These are phyloP conservation scores for Apis florea DNA, from an alignment of 1,140 invertebrate genomes.

Conservation along the genomic window DNA sequence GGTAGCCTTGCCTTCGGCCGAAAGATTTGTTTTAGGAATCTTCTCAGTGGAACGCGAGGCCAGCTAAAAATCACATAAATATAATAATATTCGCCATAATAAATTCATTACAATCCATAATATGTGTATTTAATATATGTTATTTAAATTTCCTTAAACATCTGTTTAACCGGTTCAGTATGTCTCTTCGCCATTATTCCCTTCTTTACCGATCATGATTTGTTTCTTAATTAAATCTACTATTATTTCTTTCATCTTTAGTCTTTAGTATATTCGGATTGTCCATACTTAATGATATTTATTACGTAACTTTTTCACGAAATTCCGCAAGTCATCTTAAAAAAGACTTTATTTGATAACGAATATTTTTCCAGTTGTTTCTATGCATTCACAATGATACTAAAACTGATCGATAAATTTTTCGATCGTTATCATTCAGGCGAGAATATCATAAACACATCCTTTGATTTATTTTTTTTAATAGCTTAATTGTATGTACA, in stretches of 20 bases:
- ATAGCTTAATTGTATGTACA: slow-evolving; percentile 56
- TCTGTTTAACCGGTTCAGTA: slow-evolving; percentile 50
- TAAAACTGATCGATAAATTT: slow-evolving; percentile 7
- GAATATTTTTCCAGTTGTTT: slow-evolving; percentile 24
- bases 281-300: slow-evolving; percentile 73
- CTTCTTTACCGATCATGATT: slow-evolving; percentile 13
- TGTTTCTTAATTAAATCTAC: slow-evolving; percentile 47
- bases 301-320: slow-evolving; percentile 54
- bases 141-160: slow-evolving; percentile 64
- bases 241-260: slow-evolving; percentile 55
- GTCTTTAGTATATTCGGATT: slow-evolving; percentile 68
- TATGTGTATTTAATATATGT: slow-evolving; percentile 66
- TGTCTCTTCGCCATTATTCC: slow-evolving; percentile 25
- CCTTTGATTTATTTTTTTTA: slow-evolving; percentile 34
- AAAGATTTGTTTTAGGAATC: slow-evolving; percentile 51
- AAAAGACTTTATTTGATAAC: slow-evolving; percentile 52
- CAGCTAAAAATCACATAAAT: slow-evolving; percentile 68
- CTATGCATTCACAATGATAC: background rate
- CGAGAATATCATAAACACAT: slow-evolving; percentile 49
- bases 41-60: slow-evolving; percentile 62
- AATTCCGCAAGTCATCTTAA: slow-evolving; percentile 43
- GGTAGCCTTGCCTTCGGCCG: slow-evolving; percentile 62
- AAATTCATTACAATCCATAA: slow-evolving; percentile 66
- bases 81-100: slow-evolving; percentile 68
- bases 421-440: slow-evolving; percentile 5